These are phyloP conservation scores for Tiliacea aurago DNA, from an alignment of 2,888 invertebrate genomes.

Conservation along the genomic window DNA sequence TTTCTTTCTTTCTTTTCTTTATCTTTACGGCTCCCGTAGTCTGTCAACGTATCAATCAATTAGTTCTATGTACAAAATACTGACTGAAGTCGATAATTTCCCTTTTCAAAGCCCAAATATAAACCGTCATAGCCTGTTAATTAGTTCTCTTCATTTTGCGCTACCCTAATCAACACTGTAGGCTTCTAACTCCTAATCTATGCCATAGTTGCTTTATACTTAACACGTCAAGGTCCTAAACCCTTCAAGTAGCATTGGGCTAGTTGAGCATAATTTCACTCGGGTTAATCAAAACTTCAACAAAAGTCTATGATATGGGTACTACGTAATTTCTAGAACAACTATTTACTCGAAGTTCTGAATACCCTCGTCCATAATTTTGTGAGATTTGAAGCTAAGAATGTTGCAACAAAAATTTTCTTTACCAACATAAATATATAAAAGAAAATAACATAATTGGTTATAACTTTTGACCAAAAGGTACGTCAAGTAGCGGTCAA, in stretches of 20 bases:
- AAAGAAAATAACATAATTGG: constrained; percentile 34
- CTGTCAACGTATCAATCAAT: background rate
- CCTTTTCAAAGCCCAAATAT: background rate
- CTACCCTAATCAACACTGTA: constrained; percentile 18
- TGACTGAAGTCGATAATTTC: background rate
- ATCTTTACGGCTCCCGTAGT: too few species aligned
- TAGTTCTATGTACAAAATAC: background rate
- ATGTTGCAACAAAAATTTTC: background rate
- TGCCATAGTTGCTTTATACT: constrained; percentile 20
- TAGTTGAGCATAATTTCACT: constrained; percentile 39
- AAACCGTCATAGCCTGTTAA: background rate
- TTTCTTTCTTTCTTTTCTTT: too few species aligned
- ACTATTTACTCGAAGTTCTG: constrained; percentile 20
- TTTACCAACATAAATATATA: constrained; percentile 13
- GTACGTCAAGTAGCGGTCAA: constrained; percentile 17
- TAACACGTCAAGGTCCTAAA: constrained; percentile 1
- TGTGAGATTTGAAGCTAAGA: background rate
- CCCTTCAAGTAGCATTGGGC: constrained; percentile 20
- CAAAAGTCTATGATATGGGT: constrained; percentile 35
- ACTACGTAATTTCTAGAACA: constrained; percentile 18
- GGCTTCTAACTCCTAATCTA: background rate
- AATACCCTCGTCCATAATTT: background rate
- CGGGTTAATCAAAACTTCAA: constrained; percentile 36
- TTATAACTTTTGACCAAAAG: constrained; percentile 38
- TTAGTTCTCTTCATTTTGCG: constrained; percentile 4